Evolutionary conservation across 2,888 invertebrate genomes (phyloP).

Genomic region (Oscheius onirici): DNA sequence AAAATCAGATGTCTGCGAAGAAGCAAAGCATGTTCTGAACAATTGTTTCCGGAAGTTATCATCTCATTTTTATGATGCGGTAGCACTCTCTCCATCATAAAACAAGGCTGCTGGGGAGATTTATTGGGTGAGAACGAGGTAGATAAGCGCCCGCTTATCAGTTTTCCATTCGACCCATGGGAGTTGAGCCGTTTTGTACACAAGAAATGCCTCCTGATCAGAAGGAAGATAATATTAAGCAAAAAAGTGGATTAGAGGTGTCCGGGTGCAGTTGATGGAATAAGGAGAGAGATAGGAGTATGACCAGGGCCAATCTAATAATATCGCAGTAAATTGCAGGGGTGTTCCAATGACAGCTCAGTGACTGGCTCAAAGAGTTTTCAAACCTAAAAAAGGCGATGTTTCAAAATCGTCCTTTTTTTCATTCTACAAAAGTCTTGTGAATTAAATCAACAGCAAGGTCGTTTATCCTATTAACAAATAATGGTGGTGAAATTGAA

Average conservation of each 20-base stretch:
- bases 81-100: background rate
- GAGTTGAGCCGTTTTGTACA: conserved; percentile 24
- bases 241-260: background rate
- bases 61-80: conserved; percentile 3
- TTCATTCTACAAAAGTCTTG: no score
- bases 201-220: conserved; percentile 9
- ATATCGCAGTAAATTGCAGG: background rate
- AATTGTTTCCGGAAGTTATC: no score
- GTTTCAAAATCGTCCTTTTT: no score
- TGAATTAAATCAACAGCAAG: no score
- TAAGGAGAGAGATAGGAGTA: background rate
- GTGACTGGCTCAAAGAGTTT: no score
- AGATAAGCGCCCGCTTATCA: conserved; percentile 21
- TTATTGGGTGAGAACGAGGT: conserved; percentile 32
- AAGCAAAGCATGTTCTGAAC: no score
- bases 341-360: background rate
- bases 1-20: no score
- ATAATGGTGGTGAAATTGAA: no score
- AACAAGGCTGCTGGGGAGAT: conserved; percentile 21
- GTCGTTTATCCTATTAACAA: no score
- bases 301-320: conserved; percentile 9
- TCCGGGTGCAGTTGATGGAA: background rate
- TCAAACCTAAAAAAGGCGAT: no score
- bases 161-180: conserved; percentile 26
- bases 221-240: background rate